These are phyloP conservation scores for Eubasilissa regina DNA, from an alignment of 1,140 invertebrate genomes.

Conservation along the genomic window DNA sequence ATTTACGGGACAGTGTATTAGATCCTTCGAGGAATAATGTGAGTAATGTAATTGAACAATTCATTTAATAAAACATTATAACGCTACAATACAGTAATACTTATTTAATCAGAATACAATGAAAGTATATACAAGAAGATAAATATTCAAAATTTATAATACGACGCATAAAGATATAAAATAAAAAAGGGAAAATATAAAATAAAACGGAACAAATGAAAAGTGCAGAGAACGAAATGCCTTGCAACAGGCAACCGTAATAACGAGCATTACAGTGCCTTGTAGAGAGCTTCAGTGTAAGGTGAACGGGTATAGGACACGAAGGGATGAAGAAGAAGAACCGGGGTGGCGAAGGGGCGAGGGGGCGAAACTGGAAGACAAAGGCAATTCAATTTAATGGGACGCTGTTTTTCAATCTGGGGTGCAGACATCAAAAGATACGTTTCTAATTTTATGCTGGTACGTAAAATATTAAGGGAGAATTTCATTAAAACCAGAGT, in stretches of 20 bases:
- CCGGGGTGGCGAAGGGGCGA: neutral
- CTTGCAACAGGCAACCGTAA: neutral
- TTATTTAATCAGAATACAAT: too few relatives aligned
- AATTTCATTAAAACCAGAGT: too few relatives aligned
- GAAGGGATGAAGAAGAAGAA: slow-evolving; percentile 19
- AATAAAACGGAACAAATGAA: neutral
- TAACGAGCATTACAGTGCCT: slow-evolving; percentile 6
- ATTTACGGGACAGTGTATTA: neutral
- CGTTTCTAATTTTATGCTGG: too few relatives aligned
- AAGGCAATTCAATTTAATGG: slow-evolving; percentile 22
- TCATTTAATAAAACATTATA: too few relatives aligned
- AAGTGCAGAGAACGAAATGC: neutral
- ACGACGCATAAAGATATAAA: too few relatives aligned
- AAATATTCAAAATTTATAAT: too few relatives aligned
- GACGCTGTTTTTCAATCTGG: slow-evolving; percentile 1
- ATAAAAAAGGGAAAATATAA: neutral
- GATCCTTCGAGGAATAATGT: too few relatives aligned
- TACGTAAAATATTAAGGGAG: too few relatives aligned
- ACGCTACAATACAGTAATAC: too few relatives aligned
- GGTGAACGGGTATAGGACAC: neutral
- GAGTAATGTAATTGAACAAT: too few relatives aligned
- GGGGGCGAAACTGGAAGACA: slow-evolving; percentile 11
- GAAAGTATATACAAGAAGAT: too few relatives aligned
- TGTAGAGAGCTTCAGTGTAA: neutral
- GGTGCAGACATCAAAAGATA: neutral